Base-by-base conservation (phyloP, 2,888 invertebrate species). In the Aporophyla nigra region DNA sequence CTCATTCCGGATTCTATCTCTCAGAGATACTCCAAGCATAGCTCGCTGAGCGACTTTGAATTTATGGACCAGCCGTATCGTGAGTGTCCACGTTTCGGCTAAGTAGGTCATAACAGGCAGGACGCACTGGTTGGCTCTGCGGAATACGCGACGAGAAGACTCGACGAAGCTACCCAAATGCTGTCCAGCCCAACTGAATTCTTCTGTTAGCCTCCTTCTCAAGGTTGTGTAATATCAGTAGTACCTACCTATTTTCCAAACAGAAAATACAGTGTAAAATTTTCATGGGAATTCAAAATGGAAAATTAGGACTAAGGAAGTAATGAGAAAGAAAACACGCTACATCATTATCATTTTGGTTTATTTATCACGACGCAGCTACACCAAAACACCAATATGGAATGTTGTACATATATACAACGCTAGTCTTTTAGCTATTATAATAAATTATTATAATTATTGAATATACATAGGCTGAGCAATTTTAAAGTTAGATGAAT, bases 281-380 rank as follows among this genome's bases (percentile, higher is more conserved):
- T 12, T 33, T 12, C 2, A 33, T 10, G 14, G 49, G 9, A 51
- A 66, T 27, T 51, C 7, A 24, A 24, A 24, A 65, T 43, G 40
- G 3, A 24, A 24, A 24, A 43, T 16, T 9, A 33, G 27, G 21
- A 27, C 27, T n/a, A 33, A 53, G 21, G n/a, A 54, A 27, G 27
- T 53, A 54, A 54, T 27, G 16, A 19, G 43, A 14, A 71, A 70
- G 12, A 80, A 78, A 78, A 71, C 43, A 54, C 21, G 67, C 67
- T 75, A 24, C 43, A 83, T 85, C 71, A 81, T 85, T 91, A 92
- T 95, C 92, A 94, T 94, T 80, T 80, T 95, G 95, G 94, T 95
- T 94, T 95, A 94, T 92, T 94, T 94, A 95, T 95, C 95, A 95
- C 94, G 92, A 89, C 81, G 76, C 76, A 82, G 86, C 82, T 89